A percentile compares a stretch with the other conserved stretches of the same genome.
Evolutionary conservation across 2,113 vertebrate species (phyloP).

Genomic region (Nothoprocta pentlandii): DNA sequence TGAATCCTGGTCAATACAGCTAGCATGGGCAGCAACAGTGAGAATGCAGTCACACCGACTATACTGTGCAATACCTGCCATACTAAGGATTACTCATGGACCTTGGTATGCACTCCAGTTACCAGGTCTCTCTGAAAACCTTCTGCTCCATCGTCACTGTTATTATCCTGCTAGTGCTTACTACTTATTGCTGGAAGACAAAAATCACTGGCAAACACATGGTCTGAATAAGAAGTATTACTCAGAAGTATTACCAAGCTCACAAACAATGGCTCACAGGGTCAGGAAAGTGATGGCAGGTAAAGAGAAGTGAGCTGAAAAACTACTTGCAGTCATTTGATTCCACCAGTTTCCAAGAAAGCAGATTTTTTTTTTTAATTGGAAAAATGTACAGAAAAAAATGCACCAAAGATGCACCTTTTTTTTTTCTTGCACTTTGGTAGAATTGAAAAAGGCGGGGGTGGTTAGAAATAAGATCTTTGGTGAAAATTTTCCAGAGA

Average conservation of each 20-base stretch:
- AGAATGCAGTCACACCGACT: background rate
- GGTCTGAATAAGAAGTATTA: background rate
- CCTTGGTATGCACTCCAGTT: background rate
- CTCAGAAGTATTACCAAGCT: background rate
- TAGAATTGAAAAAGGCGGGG: background rate
- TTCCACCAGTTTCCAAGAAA: background rate
- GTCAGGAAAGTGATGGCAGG: background rate
- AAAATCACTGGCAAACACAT: background rate
- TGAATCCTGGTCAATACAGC: background rate
- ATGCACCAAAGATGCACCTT: background rate
- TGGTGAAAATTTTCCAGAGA: background rate
- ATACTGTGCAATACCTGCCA: background rate
- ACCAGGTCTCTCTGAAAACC: background rate
- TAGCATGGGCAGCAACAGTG: background rate
- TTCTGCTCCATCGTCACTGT: background rate
- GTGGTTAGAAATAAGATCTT: rapidly evolving
- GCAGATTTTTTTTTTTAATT: background rate
- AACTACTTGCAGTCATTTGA: background rate
- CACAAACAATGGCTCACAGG: background rate
- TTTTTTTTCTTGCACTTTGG: background rate
- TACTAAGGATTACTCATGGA: background rate
- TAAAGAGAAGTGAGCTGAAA: background rate
- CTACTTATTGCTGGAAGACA: background rate
- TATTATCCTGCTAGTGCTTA: background rate
- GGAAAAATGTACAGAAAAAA: background rate